A percentile compares a stretch with the other conserved stretches of the same genome.
Conservation (phyloP, 2,113 vertebrate species). For the Glareola pratincola region DNA sequence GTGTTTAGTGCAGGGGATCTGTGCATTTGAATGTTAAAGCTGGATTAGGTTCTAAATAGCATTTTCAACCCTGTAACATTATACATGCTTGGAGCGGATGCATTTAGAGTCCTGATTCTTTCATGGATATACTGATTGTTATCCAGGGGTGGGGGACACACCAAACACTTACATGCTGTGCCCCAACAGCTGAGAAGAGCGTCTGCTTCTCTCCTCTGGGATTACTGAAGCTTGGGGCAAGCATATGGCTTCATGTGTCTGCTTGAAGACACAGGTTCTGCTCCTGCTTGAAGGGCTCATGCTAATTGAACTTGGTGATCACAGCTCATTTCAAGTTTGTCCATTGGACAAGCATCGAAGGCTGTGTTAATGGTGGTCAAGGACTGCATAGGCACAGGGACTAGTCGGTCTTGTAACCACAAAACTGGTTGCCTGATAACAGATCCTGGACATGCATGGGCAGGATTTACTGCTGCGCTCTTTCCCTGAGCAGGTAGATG, state of each 20-base stretch:
- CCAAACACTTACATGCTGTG: neutral
- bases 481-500: neutral
- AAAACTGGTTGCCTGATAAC: neutral
- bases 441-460: neutral
- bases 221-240: neutral
- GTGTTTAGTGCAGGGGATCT: neutral
- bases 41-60: neutral
- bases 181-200: neutral
- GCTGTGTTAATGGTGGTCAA: neutral
- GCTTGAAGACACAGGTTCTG: neutral
- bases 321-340: neutral
- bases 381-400: neutral
- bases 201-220: neutral
- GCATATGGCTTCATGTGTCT: neutral
- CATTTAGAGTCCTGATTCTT: neutral
- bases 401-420: neutral
- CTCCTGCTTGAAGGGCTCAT: neutral
- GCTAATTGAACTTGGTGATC: neutral
- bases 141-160: fast-evolving
- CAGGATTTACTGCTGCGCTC: neutral
- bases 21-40: neutral
- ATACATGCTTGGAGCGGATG: neutral
- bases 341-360: neutral
- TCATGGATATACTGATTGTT: neutral
- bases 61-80: neutral